Evolutionary conservation across 2,888 invertebrate species (phyloP), one percentile per base, ranked within the genome.

Genomic region (Leptinotarsa tumamoca): DNA sequence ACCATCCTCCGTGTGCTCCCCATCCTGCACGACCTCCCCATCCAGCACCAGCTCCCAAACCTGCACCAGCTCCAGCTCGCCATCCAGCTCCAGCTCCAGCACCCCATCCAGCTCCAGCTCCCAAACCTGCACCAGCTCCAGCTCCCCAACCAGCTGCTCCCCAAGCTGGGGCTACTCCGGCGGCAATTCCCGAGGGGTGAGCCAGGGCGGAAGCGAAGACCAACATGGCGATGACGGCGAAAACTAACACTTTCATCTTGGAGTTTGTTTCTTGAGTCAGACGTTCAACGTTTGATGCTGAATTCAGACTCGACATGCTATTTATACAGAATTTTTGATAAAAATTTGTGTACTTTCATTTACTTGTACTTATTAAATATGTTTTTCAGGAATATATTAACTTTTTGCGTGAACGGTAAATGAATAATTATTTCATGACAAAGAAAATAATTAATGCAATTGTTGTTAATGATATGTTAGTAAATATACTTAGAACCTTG

Each of bases 171-270:
- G 63, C 33, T 5, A 63, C 33, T 14, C 27, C 71, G n/a, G 51
- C 27, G 50, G 63, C 33, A 4, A 33, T 33, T 63, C 71, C 63
- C 17, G 63, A 61, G 17, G 71, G 63, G 17, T 56, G 61, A 15
- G 78, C 78, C 54, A 58, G 33, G 63, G 78, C 82, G 10, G 78
- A 78, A 23, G 75, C 77, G 17, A 82, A 67, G 56, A 81, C 82
- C 75, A 83, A 74, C 54, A 82, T 50, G 77, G 78, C 82, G 67
- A 84, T 67, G 54, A 84, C 23, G 71, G 77, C 82, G 70, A 82
- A 76, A 17, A 82, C 51, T 43, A 83, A 58, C 78, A 80, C 76
- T 78, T 82, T 82, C 83, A 83, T 84, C 67, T 80, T 82, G 81
- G 43, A 52, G 43, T 73, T 68, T 69, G 66, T 52, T 43, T 43